These are phyloP conservation scores for Crotalus tigris DNA, from an alignment of 2,113 vertebrate genomes.

Conservation along the genomic window DNA sequence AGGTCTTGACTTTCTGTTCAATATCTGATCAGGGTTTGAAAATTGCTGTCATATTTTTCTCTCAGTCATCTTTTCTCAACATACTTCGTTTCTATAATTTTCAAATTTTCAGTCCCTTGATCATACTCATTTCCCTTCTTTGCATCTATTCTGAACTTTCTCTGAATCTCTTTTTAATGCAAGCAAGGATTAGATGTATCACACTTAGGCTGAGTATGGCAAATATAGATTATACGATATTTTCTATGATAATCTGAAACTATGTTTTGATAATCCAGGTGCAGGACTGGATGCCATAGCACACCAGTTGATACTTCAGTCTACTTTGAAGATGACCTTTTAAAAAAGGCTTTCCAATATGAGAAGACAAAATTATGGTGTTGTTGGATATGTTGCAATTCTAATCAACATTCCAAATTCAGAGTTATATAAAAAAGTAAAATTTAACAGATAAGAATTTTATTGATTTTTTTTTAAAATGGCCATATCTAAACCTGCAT, in stretches of 20 bases:
- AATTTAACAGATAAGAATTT: not conserved
- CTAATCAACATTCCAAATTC: not conserved
- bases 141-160: not conserved
- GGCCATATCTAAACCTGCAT: not conserved
- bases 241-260: not conserved
- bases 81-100: not conserved
- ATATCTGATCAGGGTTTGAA: not conserved
- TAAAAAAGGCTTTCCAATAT: not conserved
- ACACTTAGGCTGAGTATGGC: not conserved
- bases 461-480: not conserved
- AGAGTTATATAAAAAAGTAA: not conserved
- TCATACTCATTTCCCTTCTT: not conserved
- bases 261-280: not conserved
- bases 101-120: not conserved
- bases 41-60: not conserved
- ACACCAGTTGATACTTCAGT: not conserved
- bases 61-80: not conserved
- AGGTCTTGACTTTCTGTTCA: not conserved
- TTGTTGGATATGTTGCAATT: not conserved
- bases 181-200: not conserved
- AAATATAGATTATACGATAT: not conserved
- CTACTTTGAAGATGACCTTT: not conserved
- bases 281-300: not conserved
- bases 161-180: not conserved
- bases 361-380: slow-evolving; percentile 21